Evolutionary conservation across 2,888 invertebrate genomes (phyloP), one percentile per base, ranked within the genome.

Genomic region (Tetheella fluctuosa): DNA sequence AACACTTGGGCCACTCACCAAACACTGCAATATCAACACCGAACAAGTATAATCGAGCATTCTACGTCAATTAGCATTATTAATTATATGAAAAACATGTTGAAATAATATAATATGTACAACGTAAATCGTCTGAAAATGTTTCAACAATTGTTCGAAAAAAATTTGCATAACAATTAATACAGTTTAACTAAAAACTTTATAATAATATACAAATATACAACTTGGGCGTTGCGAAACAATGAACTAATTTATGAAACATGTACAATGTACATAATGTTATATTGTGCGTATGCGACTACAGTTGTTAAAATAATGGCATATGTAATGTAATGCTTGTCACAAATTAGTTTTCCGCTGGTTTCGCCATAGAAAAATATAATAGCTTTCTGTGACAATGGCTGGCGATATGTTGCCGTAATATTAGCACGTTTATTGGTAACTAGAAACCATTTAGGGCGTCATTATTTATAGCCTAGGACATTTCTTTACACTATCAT

Each of bases 61-160:
- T 67, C 66, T 80, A 72, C 81, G 80, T 85, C 81, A 82, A 85
- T 85, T 83, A 82, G 76, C 76, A 77, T 78, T 79, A 84, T 84
- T 80, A 78, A 80, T 77, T 73, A 60, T 61, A 64, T 65, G 65
- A 73, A 71, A 83, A 80, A 83, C 71, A 79, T 71, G 67, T 74
- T 73, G 69, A 68, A 79, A 76, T 71, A 63, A 60, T 62, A 63
- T 62, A 23, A 55, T 55, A 34, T 67, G 57, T 70, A 75, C 20
- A 1, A 80, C 76, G 76, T 74, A 76, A 76, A 79, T 74, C 76
- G 74, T 71, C 70, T 78, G 70, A 68, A 73, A 73, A 68, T 67
- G 59, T 28, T 54, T 12, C 10, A 34, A 55, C 70, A 67, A 73
- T 74, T 73, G 73, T 79, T 68, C 65, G 64, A 52, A 59, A 59